Base-by-base conservation (phyloP, 2,888 invertebrate genomes). In the Dione vanillae region DNA sequence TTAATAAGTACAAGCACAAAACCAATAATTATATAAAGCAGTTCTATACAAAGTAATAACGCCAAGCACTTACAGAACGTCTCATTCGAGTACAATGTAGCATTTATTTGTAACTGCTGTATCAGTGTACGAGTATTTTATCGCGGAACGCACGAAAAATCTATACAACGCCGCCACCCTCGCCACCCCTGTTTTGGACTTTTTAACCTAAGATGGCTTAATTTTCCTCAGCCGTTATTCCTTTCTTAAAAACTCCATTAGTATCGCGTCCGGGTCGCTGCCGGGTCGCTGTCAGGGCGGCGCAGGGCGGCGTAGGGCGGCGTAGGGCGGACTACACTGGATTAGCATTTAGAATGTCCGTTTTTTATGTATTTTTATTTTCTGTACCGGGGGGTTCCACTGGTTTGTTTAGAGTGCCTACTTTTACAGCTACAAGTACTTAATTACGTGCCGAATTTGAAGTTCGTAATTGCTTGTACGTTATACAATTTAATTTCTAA, bases 181-280 rank as follows among this genome's bases (percentile, higher is more conserved):
- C 69, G 56, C 66, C 70, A 58, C 67, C 68, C 79, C 81, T 83
- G 80, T 87, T 87, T 87, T 86, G 86, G 86, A 88, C 88, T 87
- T 89, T 91, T 91, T 88, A 88, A 87, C 85, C 87, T 87, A 86
- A 91, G 90, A 91, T 89, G 91, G 87, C 91, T 91, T 90, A 89
- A 91, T 91, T 91, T 90, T 85, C 87, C 86, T 83, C 82, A 79
- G 80, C 65, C 72, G 61, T 81, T 84, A 82, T 82, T 77, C 82
- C 81, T 85, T 87, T 85, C 87, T 87, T 85, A 83, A 86, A 88
- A 87, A 85, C 85, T 85, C 86, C 85, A 86, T 89, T 89, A 89
- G 74, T 71, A 72, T 69, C 59, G 58, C 41, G 52, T 61, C 65
- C 65, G 68, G 62, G 59, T 67, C 69, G 71, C 40, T 37, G 69